phyloP scores from a whole-genome alignment of 2,113 vertebrate species.

The Cephalopholis sonnerati region DNA sequence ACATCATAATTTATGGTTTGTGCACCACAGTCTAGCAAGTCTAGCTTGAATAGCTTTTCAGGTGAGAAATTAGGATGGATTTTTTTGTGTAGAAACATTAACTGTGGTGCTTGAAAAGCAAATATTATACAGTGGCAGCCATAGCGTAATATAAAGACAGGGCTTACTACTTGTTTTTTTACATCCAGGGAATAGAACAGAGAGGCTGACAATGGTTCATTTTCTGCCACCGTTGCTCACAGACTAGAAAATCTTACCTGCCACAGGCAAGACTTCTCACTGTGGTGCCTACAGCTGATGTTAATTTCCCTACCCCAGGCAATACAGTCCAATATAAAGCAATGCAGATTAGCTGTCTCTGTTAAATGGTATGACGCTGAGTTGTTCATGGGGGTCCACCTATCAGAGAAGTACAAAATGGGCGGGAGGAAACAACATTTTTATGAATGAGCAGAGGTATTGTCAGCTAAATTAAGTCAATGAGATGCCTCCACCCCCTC shows the following conservation, averaged over 20 bases:
- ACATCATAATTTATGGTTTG: conserved; percentile 45
- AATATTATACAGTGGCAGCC: not conserved
- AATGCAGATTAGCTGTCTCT: conserved; percentile 30
- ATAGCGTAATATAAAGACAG: not conserved
- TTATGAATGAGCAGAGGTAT: conserved; percentile 11
- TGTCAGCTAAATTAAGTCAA: not conserved
- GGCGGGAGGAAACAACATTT: not conserved
- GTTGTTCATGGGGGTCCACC: conserved; percentile 13
- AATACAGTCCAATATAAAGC: conserved; percentile 34
- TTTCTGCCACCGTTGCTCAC: conserved; percentile 43
- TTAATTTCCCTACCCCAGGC: conserved; percentile 51
- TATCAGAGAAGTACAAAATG: conserved; percentile 3
- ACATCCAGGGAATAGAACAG: conserved; percentile 32
- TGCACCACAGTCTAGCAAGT: not conserved
- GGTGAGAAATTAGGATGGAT: not conserved
- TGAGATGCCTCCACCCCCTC: not conserved
- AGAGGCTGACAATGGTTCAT: conserved; percentile 39
- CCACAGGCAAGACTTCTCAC: conserved; percentile 53
- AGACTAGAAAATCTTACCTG: conserved; percentile 34
- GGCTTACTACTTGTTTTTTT: not conserved
- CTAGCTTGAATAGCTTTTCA: not conserved
- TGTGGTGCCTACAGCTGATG: conserved; percentile 26
- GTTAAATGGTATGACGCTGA: conserved; percentile 3
- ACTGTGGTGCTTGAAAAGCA: not conserved
- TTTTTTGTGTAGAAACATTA: conserved; percentile 11